Evolutionary conservation across 2,797 vertebrate genomes (phyloP), one percentile per base, ranked within the genome.

Genomic region (Loris lydekkerianus): DNA sequence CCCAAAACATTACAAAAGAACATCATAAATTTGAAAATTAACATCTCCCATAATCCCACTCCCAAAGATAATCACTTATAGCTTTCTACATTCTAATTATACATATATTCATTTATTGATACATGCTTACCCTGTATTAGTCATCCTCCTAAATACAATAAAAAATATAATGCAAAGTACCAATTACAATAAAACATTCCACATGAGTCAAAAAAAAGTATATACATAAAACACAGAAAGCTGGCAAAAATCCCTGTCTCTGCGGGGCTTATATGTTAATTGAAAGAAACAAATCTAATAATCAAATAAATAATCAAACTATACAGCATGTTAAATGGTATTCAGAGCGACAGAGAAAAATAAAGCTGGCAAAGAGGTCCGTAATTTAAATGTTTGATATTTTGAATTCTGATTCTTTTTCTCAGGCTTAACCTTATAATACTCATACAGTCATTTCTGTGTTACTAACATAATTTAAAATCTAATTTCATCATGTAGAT

Each of bases 391-490:
- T 23, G 77, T 84, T 46, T 72, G 56, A 31, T 53, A 7, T 67
- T 86, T 92, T 80, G n/a, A 88, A 89, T 61, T 58, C 46, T 58
- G 49, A 40, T 73, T 61, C 86, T 53, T 82, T 90, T 29, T 46
- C 46, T 40, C 46, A 89, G 27, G 70, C 14, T 77, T 80, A 93
- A 70, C 6, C 25, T 84, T 83, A 69, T n/a, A 76, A 20, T 65
- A 53, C 49, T 53, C 49, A 53, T 15, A 37, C 61, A 46, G 56
- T 77, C 2, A 70, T 70, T 75, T 65, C 56, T 43, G 29, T 61
- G 31, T 78, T 43, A 77, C 75, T 46, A 76, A 81, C 21, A n/a
- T 89, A 61, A 86, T n/a, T 73, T 87, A 84, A 83, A 94, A 17
- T 75, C 43, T 90, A 85, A 89, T 84, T 88, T 94, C 29, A 80